A percentile compares a stretch with the other conserved stretches of the same genome.
phyloP scores from a whole-genome alignment of 2,888 invertebrate species.

The Agriopis marginaria region DNA sequence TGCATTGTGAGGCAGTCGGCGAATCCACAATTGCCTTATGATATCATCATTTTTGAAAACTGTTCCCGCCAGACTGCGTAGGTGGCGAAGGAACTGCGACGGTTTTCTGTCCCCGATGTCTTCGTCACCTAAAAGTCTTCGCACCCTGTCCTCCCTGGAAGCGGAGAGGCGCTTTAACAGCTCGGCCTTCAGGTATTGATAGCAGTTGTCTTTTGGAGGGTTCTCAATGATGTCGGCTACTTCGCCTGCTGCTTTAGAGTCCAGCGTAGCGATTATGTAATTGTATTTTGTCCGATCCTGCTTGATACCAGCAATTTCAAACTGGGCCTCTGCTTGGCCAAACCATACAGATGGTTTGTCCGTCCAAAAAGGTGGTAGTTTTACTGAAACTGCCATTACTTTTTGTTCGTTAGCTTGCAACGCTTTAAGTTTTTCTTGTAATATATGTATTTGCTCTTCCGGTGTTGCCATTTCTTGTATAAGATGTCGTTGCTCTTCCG shows the following conservation, averaged over 20 bases:
- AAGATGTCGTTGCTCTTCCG: too few species aligned
- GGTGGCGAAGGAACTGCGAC: background rate
- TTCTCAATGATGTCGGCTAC: background rate
- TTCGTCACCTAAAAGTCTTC: background rate
- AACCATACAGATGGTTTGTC: background rate
- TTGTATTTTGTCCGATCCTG: background rate
- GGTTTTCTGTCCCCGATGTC: background rate
- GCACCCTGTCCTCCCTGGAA: background rate
- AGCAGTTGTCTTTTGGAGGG: background rate
- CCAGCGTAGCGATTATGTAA: background rate
- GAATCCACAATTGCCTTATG: background rate
- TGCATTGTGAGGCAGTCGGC: background rate
- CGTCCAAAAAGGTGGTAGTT: background rate
- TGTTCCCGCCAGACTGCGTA: background rate
- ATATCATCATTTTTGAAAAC: background rate
- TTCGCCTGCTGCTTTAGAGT: background rate
- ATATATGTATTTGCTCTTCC: background rate
- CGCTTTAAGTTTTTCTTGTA: background rate
- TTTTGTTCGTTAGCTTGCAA: background rate
- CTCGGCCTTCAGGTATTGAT: background rate
- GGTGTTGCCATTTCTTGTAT: background rate
- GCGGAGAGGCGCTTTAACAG: background rate
- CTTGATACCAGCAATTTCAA: background rate
- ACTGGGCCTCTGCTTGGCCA: background rate
- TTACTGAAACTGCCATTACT: constrained; percentile 18